These are phyloP conservation scores for Chaetura pelagica DNA, from an alignment of 2,113 vertebrate species.

Conservation along the genomic window DNA sequence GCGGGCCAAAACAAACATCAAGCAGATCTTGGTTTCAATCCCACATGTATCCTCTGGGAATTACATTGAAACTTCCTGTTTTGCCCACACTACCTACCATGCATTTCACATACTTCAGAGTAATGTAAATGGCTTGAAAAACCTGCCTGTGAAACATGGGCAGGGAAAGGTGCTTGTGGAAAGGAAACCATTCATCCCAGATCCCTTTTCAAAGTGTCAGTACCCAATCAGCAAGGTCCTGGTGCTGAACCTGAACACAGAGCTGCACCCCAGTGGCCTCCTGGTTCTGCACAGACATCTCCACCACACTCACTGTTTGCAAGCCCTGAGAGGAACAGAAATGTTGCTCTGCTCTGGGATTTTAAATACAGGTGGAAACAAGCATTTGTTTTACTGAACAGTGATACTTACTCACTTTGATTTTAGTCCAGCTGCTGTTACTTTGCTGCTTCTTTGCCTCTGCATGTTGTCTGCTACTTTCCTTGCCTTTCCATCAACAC, in stretches of 20 bases:
- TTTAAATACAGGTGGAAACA: background rate
- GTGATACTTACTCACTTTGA: background rate
- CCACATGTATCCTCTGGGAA: slow-evolving; percentile 17
- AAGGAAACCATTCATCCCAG: background rate
- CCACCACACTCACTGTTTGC: accelerated
- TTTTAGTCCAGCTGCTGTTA: background rate
- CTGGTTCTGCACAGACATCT: background rate
- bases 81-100: background rate
- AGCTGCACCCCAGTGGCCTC: background rate
- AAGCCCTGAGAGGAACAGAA: background rate
- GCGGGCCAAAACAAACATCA: slow-evolving; percentile 17
- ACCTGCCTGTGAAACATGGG: background rate
- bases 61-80: slow-evolving; percentile 29
- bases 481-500: background rate
- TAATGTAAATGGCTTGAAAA: background rate
- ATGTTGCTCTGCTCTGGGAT: background rate
- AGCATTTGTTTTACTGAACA: background rate
- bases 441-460: background rate
- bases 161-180: background rate
- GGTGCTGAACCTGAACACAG: accelerated
- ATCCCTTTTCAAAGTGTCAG: background rate
- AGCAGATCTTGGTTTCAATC: slow-evolving; percentile 6
- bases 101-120: background rate
- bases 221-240: background rate
- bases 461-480: background rate